Conservation (phyloP, 2,797 vertebrate species). For the Potorous gilbertii region DNA sequence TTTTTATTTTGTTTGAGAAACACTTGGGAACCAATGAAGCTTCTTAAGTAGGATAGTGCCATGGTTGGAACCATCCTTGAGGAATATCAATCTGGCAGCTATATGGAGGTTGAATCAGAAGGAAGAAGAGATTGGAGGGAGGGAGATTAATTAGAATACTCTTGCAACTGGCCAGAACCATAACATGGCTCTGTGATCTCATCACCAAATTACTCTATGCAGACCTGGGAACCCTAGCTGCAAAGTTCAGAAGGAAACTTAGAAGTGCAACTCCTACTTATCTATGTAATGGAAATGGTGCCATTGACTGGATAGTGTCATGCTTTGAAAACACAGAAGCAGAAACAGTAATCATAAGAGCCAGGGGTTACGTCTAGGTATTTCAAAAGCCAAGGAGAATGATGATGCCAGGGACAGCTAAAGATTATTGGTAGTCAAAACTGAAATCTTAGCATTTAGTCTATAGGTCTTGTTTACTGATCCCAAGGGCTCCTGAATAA, state of each 20-base stretch:
- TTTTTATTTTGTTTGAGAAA: background rate
- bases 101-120: background rate
- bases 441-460: conserved; percentile 50
- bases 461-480: conserved; percentile 50
- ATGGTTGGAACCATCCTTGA: background rate
- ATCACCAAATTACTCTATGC: background rate
- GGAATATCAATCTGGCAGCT: background rate
- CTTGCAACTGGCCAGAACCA: background rate
- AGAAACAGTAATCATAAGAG: conserved; percentile 21
- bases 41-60: background rate
- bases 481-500: conserved; percentile 62
- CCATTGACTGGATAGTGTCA: background rate
- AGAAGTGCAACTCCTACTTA: background rate
- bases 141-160: background rate
- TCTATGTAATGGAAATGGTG: background rate
- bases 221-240: background rate
- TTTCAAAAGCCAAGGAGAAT: conserved; percentile 21
- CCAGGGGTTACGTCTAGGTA: background rate
- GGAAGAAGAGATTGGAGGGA: background rate
- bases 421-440: background rate
- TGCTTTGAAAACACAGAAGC: conserved; percentile 29
- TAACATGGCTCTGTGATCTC: background rate
- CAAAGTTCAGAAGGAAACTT: background rate
- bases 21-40: background rate
- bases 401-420: background rate